A percentile compares a stretch with the other conserved stretches of the same genome.
These are phyloP conservation scores for Sylvia atricapilla DNA, from an alignment of 2,113 vertebrate species.

Conservation along the genomic window DNA sequence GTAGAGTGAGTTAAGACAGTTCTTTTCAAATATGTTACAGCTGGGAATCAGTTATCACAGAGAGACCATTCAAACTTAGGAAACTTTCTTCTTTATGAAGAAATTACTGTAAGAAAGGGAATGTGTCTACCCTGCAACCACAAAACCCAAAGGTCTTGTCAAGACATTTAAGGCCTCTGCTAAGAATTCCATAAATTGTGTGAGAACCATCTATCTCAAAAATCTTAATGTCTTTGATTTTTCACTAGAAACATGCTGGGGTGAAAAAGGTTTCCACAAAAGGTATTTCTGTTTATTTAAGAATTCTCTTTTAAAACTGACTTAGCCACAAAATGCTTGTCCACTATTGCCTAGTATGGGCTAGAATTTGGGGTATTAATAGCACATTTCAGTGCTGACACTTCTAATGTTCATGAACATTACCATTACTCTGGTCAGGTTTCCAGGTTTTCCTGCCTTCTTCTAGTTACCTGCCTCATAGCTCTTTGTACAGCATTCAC, in stretches of 20 bases:
- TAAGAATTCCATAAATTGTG: neutral
- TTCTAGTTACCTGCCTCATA: neutral
- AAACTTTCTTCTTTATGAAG: neutral
- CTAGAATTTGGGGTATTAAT: neutral
- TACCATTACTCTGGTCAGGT: neutral
- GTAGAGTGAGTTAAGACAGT: neutral
- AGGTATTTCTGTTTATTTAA: neutral
- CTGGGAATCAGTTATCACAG: neutral
- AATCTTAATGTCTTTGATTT: neutral
- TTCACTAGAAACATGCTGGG: neutral
- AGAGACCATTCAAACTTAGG: neutral
- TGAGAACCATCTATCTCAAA: neutral
- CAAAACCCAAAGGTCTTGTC: neutral
- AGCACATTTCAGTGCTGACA: neutral
- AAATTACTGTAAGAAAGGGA: neutral
- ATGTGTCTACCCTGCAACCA: neutral
- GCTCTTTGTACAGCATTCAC: neutral
- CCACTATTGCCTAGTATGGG: accelerated
- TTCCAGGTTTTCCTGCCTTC: neutral
- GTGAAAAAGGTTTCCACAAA: neutral
- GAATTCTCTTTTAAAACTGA: neutral
- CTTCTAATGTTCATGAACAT: neutral
- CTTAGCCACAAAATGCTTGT: neutral
- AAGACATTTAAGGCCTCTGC: neutral
- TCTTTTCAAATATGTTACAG: neutral